A percentile compares a stretch with the other conserved stretches of the same genome.
Conservation (phyloP, 2,797 vertebrate species). For the Chlorospingus semifuscus region DNA sequence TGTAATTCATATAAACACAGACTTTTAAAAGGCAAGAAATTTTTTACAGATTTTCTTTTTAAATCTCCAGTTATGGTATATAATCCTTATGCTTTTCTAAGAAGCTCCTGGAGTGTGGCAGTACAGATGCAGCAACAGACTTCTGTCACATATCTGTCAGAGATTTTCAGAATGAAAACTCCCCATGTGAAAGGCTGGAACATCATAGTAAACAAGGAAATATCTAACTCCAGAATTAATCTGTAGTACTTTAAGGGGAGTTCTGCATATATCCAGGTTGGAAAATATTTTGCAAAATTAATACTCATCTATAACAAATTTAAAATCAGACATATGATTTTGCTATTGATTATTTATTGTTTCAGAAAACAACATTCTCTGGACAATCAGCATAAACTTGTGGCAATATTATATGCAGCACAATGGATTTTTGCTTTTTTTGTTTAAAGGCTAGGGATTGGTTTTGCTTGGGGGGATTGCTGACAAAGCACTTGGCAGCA, state of each 20-base stretch:
- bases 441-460: background rate
- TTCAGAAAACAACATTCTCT: slow-evolving; percentile 50
- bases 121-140: background rate
- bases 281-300: slow-evolving; percentile 8
- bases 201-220: background rate
- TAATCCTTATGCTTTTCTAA: background rate
- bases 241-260: background rate
- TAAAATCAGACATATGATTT: slow-evolving; percentile 25
- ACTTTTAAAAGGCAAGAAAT: slow-evolving; percentile 27
- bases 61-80: background rate
- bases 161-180: slow-evolving; percentile 39
- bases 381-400: slow-evolving; percentile 63
- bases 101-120: slow-evolving; percentile 7
- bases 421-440: slow-evolving; percentile 2
- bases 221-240: background rate
- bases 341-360: slow-evolving; percentile 21
- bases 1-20: background rate
- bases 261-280: background rate
- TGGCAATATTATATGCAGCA: slow-evolving; percentile 50
- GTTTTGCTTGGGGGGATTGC: slow-evolving; percentile 33
- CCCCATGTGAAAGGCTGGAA: background rate
- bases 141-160: background rate
- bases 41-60: background rate
- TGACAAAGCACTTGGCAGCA: slow-evolving; percentile 70
- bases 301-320: background rate